Evolutionary conservation across 2,113 vertebrate species (phyloP), one percentile per base, ranked within the genome.

Genomic region (Choloepus hoffmanni): DNA sequence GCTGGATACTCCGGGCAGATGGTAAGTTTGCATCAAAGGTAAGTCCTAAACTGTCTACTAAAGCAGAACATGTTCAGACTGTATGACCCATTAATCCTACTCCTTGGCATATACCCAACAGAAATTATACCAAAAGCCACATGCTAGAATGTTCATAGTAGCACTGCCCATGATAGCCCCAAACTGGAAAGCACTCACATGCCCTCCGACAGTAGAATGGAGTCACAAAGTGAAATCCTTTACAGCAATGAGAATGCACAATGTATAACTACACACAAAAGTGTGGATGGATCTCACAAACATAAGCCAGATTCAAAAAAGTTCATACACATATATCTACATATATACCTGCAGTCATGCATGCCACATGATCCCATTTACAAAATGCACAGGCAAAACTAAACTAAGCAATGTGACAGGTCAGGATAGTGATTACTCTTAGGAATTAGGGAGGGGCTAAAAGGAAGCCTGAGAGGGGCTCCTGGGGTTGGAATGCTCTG

Each of bases 1-100:
- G 98, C 95, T 99, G 99, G 99, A 97, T 95, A 19, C 95, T 99
- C 88, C 98, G 97, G 67, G 97, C 98, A 85, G 98, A 99, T 91
- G 98, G 99, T 99, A 97, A 92, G 96, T 97, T 62, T 92, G 55
- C 18, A n/a, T 68, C 23, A 79, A 26, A 81, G 45, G 36, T 77
- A 85, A 92, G 40, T 24, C 62, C n/a, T 26, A 2, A 78, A 13
- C 33, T 43, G 11, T 78, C 74, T 55, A 40, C 43, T 86, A 40
- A 90, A 67, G 33, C 81, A 77, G 79, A 87, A 93, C 23, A 70
- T 18, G 24, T 48, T 18, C 33, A n/a, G 72, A 30, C 13, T 58
- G 0, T 24, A 4, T 1, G 16, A 40, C 13, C 30, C 77, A 55
- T 36, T 90, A 28, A n/a, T 50, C 79, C n/a, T 16, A 36, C 10